Base-by-base conservation (phyloP, 2,113 vertebrate genomes). In the Aleadryas rufinucha region DNA sequence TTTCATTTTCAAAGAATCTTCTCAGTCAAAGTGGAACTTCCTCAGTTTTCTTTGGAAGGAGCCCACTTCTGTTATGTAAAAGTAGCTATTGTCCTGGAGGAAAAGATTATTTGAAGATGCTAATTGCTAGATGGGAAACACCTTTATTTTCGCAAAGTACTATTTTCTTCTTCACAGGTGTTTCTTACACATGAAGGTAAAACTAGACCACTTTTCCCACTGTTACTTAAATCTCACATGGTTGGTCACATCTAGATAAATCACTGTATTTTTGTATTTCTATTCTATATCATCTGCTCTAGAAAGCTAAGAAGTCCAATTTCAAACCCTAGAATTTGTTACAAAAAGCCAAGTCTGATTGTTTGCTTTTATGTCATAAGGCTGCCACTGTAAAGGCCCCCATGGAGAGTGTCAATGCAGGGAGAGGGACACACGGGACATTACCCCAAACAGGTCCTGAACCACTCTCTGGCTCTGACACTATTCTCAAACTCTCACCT, bases 1-100 rank as follows among this genome's bases (percentile, higher is more conserved):
- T 91, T 96, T 88, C 15, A 19, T 26, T 83, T 90, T n/a, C 80
- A 89, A 42, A 95, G 41, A 89, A 89, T 95, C 79, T 39, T 95
- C 95, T 96, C 84, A 84, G 81, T 78, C 79, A 86, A 78, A 81
- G 66, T 76, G 94, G 83, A 54, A 66, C 63, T 85, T 79, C 61
- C 53, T 79, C 72, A 57, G 42, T 93, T 84, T 96, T 84, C 77
- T 96, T 95, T 69, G 37, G 85, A 96, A 95, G 90, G 35, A 95
- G 27, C 44, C 8, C 91, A 45, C 19, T 94, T 91, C 65, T 90
- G 20, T 85, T 84, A 66, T 28, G 59, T 31, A 78, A 37, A 90
- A 77, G 45, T n/a, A 57, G n/a, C 28, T 66, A 13, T 94, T 71
- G 16, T 68, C 28, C 52, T 81, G 30, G n/a, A 85, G 68, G 5